Conservation (phyloP, 2,113 vertebrate genomes). For the Oncorhynchus nerka region DNA sequence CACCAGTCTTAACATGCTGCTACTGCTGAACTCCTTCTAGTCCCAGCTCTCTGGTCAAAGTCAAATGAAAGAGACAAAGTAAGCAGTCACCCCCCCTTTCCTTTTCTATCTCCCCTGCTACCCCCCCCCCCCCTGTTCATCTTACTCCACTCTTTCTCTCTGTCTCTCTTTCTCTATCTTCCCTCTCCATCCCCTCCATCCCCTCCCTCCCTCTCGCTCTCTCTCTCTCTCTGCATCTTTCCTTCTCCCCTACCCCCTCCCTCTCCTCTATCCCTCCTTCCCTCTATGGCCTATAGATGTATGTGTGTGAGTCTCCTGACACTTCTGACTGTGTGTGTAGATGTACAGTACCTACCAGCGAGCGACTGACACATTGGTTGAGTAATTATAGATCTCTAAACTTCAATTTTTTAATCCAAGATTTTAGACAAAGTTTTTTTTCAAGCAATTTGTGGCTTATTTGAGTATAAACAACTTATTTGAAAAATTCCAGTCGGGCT, state of each 20-base stretch:
- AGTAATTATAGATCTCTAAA: too few relatives aligned
- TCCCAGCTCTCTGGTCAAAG: constrained; percentile 69
- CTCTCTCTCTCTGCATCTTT: constrained; percentile 36
- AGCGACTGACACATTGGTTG: neutral
- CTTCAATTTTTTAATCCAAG: too few relatives aligned
- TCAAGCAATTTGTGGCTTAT: too few relatives aligned
- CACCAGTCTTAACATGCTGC: constrained; percentile 65
- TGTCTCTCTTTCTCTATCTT: constrained; percentile 9
- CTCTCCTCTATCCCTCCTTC: constrained; percentile 46
- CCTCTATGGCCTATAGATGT: constrained; percentile 34
- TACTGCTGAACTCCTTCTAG: constrained; percentile 61
- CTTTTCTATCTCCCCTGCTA: constrained; percentile 29
- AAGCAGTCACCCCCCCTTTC: constrained; percentile 34
- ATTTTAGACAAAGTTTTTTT: too few relatives aligned
- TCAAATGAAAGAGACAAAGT: constrained; percentile 75
- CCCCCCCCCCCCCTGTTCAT: too few relatives aligned
- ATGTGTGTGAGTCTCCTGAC: neutral
- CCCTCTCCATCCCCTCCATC: neutral
- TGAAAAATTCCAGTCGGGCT: too few relatives aligned
- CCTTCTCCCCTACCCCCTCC: neutral
- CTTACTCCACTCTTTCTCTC: neutral
- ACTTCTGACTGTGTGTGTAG: neutral
- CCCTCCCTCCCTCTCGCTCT: too few relatives aligned
- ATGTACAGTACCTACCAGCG: neutral
- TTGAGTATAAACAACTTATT: too few relatives aligned